Percentiles rank a stretch among this genome's conserved stretches.
Evolutionary conservation across 2,888 invertebrate species (phyloP).

Genomic region (Trichogramma dendrolimi): DNA sequence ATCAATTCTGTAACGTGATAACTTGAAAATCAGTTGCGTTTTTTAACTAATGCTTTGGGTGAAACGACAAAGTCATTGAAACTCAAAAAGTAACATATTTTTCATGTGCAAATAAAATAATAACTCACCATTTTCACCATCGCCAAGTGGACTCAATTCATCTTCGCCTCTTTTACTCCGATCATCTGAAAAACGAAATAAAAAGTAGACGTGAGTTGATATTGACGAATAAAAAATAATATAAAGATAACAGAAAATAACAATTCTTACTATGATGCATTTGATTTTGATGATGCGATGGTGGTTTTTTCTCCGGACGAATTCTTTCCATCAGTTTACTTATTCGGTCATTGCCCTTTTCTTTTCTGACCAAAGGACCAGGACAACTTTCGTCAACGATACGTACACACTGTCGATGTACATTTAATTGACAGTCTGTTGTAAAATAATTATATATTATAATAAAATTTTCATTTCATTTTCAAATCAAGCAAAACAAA

Average conservation of each 20-base stretch:
- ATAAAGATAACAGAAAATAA: constrained; percentile 7
- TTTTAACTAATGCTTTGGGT: too few species aligned
- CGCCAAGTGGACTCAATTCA: constrained; percentile 42
- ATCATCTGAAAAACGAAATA: constrained; percentile 44
- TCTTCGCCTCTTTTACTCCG: constrained; percentile 49
- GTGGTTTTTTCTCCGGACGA: constrained; percentile 54
- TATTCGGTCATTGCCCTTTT: constrained; percentile 67
- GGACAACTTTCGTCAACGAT: constrained; percentile 79
- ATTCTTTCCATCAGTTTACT: constrained; percentile 71
- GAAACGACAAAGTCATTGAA: too few species aligned
- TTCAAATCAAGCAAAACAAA: neutral
- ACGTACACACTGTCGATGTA: constrained; percentile 79
- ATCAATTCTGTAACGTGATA: too few species aligned
- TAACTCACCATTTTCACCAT: constrained; percentile 50
- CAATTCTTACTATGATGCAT: constrained; percentile 41
- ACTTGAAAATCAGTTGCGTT: too few species aligned
- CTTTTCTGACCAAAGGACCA: constrained; percentile 61
- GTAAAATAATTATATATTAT: constrained; percentile 22
- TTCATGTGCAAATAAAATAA: neutral
- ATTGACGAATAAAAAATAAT: constrained; percentile 7
- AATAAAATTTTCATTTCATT: constrained; percentile 1
- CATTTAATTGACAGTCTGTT: constrained; percentile 82
- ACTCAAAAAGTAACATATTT: neutral
- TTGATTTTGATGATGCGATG: constrained; percentile 50
- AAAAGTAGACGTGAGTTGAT: neutral